These are phyloP conservation scores for Automeris io DNA, from an alignment of 2,888 invertebrate genomes.

Conservation along the genomic window DNA sequence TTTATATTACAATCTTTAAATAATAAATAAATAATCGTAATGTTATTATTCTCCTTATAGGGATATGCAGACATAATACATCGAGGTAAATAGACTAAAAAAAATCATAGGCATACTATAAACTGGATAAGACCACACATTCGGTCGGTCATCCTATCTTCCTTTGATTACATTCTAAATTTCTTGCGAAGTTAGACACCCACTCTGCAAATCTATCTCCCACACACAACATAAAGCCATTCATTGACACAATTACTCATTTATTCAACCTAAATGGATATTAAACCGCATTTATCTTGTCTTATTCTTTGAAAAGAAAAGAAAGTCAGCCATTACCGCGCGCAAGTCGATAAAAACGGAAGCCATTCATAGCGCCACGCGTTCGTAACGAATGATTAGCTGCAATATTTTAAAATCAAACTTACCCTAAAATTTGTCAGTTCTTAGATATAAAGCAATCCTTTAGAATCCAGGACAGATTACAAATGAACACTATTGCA, in stretches of 20 bases:
- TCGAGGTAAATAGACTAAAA: slow-evolving; percentile 2
- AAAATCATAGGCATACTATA: slow-evolving; percentile 2
- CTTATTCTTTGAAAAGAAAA: slow-evolving; percentile 42
- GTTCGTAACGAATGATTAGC: slow-evolving; percentile 24
- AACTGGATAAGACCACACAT: slow-evolving; percentile 15
- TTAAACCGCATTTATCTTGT: slow-evolving; percentile 23
- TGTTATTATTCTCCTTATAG: not conserved
- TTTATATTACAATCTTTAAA: too few species aligned
- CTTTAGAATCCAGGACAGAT: slow-evolving; percentile 61
- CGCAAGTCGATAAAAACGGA: slow-evolving; percentile 74
- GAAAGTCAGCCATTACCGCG: slow-evolving; percentile 75
- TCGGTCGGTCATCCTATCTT: slow-evolving; percentile 22
- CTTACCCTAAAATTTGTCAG: slow-evolving; percentile 55
- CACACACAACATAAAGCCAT: slow-evolving; percentile 37
- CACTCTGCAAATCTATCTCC: slow-evolving; percentile 47
- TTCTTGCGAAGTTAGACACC: slow-evolving; percentile 34
- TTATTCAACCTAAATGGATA: too few species aligned
- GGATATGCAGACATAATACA: slow-evolving; percentile 3
- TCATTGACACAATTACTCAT: slow-evolving; percentile 19
- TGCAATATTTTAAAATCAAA: slow-evolving; percentile 22
- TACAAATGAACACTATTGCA: slow-evolving; percentile 62
- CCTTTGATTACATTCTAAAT: slow-evolving; percentile 46
- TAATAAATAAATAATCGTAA: not conserved
- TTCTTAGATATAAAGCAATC: slow-evolving; percentile 56
- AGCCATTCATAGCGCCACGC: slow-evolving; percentile 69